These are phyloP conservation scores for Bovichtus variegatus DNA, from an alignment of 2,797 vertebrate genomes.

Conservation along the genomic window DNA sequence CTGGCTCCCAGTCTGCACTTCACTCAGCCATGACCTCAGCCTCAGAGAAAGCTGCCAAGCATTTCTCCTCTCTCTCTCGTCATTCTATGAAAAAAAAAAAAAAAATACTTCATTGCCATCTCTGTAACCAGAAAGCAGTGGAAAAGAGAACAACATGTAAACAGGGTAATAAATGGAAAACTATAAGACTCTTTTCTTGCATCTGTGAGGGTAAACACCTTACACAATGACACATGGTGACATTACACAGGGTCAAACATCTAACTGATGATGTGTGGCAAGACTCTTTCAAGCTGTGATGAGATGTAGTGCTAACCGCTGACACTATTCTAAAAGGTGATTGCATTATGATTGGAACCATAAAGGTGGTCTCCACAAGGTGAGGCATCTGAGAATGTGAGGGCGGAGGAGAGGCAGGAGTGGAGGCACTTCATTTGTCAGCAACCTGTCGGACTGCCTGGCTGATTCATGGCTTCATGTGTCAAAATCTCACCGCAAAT, in stretches of 20 bases:
- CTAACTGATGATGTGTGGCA: constrained; percentile 50
- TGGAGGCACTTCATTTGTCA: constrained; percentile 72
- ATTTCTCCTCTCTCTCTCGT: constrained; percentile 52
- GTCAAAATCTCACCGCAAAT: constrained; percentile 75
- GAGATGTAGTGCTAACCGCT: constrained; percentile 40
- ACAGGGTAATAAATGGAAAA: background rate
- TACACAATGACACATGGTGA: constrained; percentile 29
- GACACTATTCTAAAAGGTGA: constrained; percentile 49
- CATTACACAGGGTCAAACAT: constrained; percentile 30
- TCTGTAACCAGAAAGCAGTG: constrained; percentile 24
- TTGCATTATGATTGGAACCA: constrained; percentile 71
- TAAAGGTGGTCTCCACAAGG: constrained; percentile 54
- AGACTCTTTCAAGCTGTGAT: constrained; percentile 28
- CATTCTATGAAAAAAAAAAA: constrained; percentile 27
- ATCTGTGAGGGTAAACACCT: constrained; percentile 10
- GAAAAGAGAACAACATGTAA: constrained; percentile 5
- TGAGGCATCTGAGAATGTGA: constrained; percentile 49
- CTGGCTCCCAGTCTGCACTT: constrained; percentile 43
- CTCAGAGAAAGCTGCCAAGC: constrained; percentile 59
- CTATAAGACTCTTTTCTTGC: background rate
- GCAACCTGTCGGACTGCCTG: constrained; percentile 50
- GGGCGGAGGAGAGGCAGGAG: constrained; percentile 41
- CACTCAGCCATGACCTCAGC: constrained; percentile 62
- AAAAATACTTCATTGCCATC: constrained; percentile 17
- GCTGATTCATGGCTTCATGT: constrained; percentile 70